These are phyloP conservation scores for Serranus cabrilla DNA, from an alignment of 2,797 vertebrate genomes.

Conservation along the genomic window DNA sequence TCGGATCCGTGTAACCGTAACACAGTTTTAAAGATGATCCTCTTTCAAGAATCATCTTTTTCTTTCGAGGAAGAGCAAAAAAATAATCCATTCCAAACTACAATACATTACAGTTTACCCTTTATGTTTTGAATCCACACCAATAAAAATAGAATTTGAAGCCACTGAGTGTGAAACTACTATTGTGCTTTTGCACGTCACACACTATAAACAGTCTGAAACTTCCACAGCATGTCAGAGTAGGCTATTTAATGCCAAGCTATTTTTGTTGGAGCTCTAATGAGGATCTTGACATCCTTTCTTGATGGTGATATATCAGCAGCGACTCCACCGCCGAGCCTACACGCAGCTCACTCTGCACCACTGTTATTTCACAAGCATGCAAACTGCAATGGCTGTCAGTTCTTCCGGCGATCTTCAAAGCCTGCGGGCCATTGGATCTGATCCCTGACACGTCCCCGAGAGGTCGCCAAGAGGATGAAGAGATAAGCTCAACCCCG, in stretches of 20 bases:
- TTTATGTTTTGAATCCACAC: constrained; percentile 3
- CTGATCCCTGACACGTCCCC: constrained; percentile 61
- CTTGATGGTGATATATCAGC: constrained; percentile 58
- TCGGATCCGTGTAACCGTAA: constrained; percentile 40
- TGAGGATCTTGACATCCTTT: constrained; percentile 67
- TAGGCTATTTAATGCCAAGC: constrained; percentile 56
- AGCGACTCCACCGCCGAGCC: constrained; percentile 24
- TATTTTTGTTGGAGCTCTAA: constrained; percentile 70
- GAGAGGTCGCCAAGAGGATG: constrained; percentile 73
- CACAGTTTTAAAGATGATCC: constrained; percentile 47
- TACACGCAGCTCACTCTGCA: constrained; percentile 19
- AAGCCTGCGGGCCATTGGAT: constrained; percentile 54
- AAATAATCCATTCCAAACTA: constrained; percentile 3
- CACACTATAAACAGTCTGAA: constrained; percentile 37
- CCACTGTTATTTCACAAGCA: constrained; percentile 33
- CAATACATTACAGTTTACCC: not conserved
- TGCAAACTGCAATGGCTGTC: constrained; percentile 58
- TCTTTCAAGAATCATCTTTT: constrained; percentile 32
- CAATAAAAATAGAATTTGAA: constrained; percentile 10
- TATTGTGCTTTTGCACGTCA: constrained; percentile 2
- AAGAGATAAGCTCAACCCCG: constrained; percentile 68
- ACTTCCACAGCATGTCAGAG: constrained; percentile 33
- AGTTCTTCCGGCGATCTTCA: constrained; percentile 62
- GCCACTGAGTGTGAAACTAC: constrained; percentile 1
- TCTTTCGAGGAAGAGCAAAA: constrained; percentile 38